phyloP scores from a whole-genome alignment of 64 coral and sea anemone species.

The Actinia tenebrosa region DNA sequence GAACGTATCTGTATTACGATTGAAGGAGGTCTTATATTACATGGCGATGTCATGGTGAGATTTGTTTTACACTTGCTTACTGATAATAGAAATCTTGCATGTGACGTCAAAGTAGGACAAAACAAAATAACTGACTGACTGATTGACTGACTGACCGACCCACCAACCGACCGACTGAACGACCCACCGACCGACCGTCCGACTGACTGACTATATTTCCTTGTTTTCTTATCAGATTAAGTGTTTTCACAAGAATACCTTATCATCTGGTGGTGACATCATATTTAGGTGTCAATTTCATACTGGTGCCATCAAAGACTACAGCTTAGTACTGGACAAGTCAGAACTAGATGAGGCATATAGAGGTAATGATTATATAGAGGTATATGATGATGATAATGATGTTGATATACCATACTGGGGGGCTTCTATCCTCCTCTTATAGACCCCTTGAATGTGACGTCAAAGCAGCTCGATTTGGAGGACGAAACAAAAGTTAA shows the following conservation, averaged over 20 bases:
- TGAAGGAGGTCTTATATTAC: constrained; percentile 72
- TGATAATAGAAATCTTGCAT: too few species aligned
- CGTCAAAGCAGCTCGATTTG: too few species aligned
- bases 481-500: too few species aligned
- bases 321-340: constrained; percentile 81
- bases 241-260: constrained; percentile 91
- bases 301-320: constrained; percentile 71
- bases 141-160: too few species aligned
- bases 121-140: too few species aligned
- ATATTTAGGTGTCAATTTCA: constrained; percentile 95
- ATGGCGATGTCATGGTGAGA: constrained; percentile 88
- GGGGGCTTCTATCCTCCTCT: too few species aligned
- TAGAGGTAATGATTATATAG: constrained; percentile 49
- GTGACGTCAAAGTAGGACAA: too few species aligned
- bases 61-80: background rate
- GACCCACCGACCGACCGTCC: background rate
- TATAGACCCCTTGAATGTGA: too few species aligned
- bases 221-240: constrained; percentile 62
- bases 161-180: background rate
- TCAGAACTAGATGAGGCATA: constrained; percentile 77
- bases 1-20: constrained; percentile 86
- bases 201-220: background rate
- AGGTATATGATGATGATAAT: too few species aligned
- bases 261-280: constrained; percentile 86
- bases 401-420: too few species aligned